Conservation (phyloP, 2,113 vertebrate genomes). For the Serinus canaria region DNA sequence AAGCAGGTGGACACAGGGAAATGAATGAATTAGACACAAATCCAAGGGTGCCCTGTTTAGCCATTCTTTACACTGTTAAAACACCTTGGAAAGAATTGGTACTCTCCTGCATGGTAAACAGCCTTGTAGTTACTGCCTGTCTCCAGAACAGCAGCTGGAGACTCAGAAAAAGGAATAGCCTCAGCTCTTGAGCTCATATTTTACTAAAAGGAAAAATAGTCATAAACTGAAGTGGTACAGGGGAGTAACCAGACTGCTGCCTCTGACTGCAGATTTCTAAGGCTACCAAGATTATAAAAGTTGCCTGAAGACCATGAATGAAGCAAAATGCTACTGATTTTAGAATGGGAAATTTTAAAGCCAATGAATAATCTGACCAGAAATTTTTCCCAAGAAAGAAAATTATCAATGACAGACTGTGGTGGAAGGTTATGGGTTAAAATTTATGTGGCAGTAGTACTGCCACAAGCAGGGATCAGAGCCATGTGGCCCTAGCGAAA, state of each 20-base stretch:
- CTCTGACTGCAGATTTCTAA: not conserved
- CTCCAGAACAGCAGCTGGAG: not conserved
- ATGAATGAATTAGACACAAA: not conserved
- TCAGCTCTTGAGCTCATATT: not conserved
- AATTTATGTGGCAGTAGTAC: not conserved
- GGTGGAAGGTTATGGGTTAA: not conserved
- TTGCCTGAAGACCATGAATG: not conserved
- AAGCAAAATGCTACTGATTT: not conserved
- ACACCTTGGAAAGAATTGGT: not conserved
- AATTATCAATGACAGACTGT: not conserved
- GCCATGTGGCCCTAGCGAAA: not conserved
- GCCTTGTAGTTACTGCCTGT: not conserved
- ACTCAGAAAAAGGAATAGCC: not conserved
- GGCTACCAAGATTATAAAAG: not conserved
- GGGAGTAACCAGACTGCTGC: not conserved
- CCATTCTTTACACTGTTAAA: not conserved
- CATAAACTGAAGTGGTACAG: not conserved
- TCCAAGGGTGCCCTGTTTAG: not conserved
- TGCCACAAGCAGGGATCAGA: not conserved
- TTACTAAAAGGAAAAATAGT: not conserved
- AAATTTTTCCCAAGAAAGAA: not conserved
- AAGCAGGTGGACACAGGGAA: not conserved
- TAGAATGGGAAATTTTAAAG: not conserved
- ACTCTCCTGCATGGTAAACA: not conserved
- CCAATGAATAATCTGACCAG: not conserved